Evolutionary conservation across 2,113 vertebrate species (phyloP).

Genomic region (Eudyptes chrysolophus): DNA sequence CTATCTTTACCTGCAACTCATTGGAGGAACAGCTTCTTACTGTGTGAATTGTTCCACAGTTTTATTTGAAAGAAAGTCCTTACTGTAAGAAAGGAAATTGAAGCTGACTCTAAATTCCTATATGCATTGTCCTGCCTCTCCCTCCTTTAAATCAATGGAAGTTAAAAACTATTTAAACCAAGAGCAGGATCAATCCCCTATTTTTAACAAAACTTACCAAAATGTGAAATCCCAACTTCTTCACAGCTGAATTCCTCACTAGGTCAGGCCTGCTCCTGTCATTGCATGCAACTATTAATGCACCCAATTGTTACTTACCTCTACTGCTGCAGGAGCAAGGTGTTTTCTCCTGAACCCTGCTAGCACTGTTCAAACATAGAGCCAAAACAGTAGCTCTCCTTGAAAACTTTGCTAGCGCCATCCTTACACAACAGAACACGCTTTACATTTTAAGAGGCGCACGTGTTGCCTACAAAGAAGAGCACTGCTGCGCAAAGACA

Average conservation of each 20-base stretch:
- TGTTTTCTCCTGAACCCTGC: not conserved
- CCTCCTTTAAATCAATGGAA: not conserved
- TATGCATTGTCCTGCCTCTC: not conserved
- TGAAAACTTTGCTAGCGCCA: not conserved
- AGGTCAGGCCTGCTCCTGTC: not conserved
- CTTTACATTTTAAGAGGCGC: not conserved
- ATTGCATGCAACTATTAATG: not conserved
- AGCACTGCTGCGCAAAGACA: not conserved
- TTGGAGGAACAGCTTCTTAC: not conserved
- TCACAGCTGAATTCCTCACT: not conserved
- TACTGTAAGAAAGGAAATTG: not conserved
- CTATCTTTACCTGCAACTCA: not conserved
- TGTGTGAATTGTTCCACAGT: not conserved
- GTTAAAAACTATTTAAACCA: not conserved
- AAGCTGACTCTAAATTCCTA: not conserved
- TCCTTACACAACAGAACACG: accelerated
- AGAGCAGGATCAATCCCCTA: not conserved
- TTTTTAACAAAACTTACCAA: not conserved
- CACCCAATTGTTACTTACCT: not conserved
- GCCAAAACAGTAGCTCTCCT: not conserved
- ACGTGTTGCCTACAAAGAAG: accelerated
- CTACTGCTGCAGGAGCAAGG: not conserved
- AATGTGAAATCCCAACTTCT: not conserved
- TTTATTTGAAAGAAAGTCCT: not conserved
- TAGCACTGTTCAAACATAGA: not conserved